Evolutionary conservation across 53 echinoderm and acorn worm species (phyloP).

Genomic region (Stichopus horrens): DNA sequence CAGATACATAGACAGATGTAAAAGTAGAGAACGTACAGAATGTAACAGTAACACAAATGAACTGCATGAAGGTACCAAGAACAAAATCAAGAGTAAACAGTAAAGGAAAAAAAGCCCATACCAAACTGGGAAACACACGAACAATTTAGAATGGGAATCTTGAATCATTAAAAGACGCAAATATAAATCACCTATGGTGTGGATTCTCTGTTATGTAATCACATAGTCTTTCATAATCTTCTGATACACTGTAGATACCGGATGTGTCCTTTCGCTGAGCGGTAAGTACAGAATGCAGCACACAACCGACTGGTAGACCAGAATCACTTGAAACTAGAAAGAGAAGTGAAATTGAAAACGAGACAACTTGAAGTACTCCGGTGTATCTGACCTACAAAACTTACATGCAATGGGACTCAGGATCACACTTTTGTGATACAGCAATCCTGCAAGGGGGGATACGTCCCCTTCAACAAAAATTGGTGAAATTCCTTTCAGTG

Average conservation of each 20-base stretch:
- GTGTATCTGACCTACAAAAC: neutral
- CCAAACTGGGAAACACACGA: too few relatives aligned
- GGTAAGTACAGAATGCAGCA: conserved; percentile 29
- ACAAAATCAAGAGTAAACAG: too few relatives aligned
- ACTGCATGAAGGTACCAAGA: too few relatives aligned
- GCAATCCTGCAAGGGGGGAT: too few relatives aligned
- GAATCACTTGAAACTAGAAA: neutral
- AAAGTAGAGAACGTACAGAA: too few relatives aligned
- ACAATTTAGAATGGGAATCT: too few relatives aligned
- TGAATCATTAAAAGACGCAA: neutral
- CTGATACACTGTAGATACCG: conserved; percentile 11
- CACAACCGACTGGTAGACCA: conserved; percentile 15
- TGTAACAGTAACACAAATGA: too few relatives aligned
- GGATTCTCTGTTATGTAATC: neutral
- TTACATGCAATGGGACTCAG: neutral
- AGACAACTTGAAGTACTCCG: neutral
- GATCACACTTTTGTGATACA: neutral
- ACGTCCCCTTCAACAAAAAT: too few relatives aligned
- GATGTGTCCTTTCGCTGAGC: conserved; percentile 18
- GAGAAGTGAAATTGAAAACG: neutral
- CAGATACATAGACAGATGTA: too few relatives aligned
- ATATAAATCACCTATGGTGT: neutral
- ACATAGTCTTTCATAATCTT: conserved; percentile 15
- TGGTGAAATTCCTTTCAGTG: too few relatives aligned
- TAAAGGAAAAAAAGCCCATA: too few relatives aligned